Conservation (phyloP, 2,888 invertebrate genomes). For the Vesta saturnalis region DNA sequence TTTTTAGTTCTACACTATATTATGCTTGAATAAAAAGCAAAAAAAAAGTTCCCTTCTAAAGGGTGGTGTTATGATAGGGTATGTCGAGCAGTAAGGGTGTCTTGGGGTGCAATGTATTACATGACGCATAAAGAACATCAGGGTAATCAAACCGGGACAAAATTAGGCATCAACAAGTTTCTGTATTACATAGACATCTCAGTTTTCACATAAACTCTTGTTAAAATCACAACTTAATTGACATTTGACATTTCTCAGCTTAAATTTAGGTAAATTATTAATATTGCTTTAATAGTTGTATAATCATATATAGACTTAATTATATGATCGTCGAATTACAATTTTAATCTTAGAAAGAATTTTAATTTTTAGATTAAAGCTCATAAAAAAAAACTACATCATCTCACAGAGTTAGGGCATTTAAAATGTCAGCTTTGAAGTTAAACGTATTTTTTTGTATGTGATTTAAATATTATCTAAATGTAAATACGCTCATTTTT, state of each 20-base stretch:
- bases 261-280: not conserved
- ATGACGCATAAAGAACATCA: not conserved
- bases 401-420: too few species aligned
- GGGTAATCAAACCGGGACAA: not conserved
- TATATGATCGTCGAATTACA: not conserved
- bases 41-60: not conserved
- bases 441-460: too few species aligned
- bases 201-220: not conserved
- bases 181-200: too few species aligned
- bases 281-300: not conserved
- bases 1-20: too few species aligned
- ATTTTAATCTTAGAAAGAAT: too few species aligned
- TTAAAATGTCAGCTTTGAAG: too few species aligned
- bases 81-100: not conserved
- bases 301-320: not conserved
- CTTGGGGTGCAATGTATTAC: not conserved
- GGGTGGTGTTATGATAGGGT: constrained; percentile 1
- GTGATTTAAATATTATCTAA: too few species aligned
- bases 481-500: too few species aligned
- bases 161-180: constrained; percentile 8
- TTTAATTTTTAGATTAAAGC: too few species aligned
- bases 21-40: too few species aligned
- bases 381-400: too few species aligned
- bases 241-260: too few species aligned
- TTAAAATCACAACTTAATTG: not conserved